Evolutionary conservation across 1,140 invertebrate species (phyloP).

Genomic region (Solenopsis fugax): DNA sequence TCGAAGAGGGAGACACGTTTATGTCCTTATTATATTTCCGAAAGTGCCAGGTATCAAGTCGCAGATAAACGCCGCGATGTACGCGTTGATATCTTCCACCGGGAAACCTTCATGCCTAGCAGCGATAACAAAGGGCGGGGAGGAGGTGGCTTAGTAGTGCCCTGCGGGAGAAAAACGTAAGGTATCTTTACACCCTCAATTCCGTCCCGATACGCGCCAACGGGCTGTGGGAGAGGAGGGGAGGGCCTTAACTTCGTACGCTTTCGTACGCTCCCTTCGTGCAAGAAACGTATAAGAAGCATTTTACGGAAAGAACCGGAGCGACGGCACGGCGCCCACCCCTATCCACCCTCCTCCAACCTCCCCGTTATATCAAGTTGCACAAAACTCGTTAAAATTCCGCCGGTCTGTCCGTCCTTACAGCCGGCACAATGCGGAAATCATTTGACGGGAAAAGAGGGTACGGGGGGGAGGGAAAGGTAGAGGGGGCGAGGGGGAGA

Average conservation of each 20-base stretch:
- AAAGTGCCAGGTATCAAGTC: conserved; percentile 21
- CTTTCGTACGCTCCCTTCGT: conserved; percentile 40
- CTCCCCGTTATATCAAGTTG: conserved; percentile 77
- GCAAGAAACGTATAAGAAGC: conserved; percentile 57
- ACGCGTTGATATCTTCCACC: neutral
- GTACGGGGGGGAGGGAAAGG: neutral
- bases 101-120: conserved; percentile 21
- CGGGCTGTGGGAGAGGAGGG: neutral
- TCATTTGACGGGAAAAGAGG: conserved; percentile 69
- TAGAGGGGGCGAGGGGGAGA: neutral
- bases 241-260: conserved; percentile 44
- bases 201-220: conserved; percentile 55
- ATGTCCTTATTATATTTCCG: conserved; percentile 11
- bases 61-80: conserved; percentile 46
- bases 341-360: neutral
- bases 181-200: conserved; percentile 60
- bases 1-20: neutral
- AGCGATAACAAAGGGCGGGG: neutral
- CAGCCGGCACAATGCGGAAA: conserved; percentile 79
- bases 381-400: conserved; percentile 84
- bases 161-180: conserved; percentile 46
- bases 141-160: conserved; percentile 5
- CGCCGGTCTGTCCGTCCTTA: conserved; percentile 78
- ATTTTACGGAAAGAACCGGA: conserved; percentile 45
- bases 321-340: conserved; percentile 34